Conservation (phyloP, 2,888 invertebrate species). For the Scaptomyza tumidula region DNA sequence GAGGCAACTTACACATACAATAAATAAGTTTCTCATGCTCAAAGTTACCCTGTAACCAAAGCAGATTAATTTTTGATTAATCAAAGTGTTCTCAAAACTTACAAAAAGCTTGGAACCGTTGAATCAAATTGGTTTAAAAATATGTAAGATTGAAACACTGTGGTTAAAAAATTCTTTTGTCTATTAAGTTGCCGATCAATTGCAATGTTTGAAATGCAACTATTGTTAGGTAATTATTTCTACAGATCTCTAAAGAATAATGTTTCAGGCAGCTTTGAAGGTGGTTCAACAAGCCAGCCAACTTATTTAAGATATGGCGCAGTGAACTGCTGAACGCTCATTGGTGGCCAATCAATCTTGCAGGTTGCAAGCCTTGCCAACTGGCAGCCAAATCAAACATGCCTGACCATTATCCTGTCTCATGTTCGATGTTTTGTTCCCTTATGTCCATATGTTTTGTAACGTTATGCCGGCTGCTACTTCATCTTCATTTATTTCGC, state of each 20-base stretch:
- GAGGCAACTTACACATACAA: background rate
- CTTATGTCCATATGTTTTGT: conserved; percentile 4
- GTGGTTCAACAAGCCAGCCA: conserved; percentile 39
- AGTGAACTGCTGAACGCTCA: conserved; percentile 16
- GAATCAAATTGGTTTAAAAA: too few species aligned
- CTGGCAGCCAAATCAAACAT: conserved; percentile 30
- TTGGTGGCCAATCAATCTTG: conserved; percentile 63
- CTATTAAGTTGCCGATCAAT: too few species aligned
- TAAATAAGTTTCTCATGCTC: background rate
- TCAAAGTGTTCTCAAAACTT: too few species aligned
- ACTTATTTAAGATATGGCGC: conserved; percentile 31
- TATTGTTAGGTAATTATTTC: background rate
- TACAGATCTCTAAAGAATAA: background rate
- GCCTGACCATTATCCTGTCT: conserved; percentile 6
- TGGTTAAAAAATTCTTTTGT: too few species aligned
- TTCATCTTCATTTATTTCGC: conserved; percentile 77
- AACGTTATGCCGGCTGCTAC: conserved; percentile 42
- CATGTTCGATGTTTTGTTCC: background rate
- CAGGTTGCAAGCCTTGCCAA: conserved; percentile 2
- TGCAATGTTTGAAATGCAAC: background rate
- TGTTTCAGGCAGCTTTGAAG: conserved; percentile 8
- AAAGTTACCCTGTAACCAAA: background rate
- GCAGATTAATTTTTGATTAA: too few species aligned
- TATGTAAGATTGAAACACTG: too few species aligned
- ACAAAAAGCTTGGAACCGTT: too few species aligned